Evolutionary conservation across 2,797 vertebrate genomes (phyloP).

Genomic region (Cossypha polioptera): DNA sequence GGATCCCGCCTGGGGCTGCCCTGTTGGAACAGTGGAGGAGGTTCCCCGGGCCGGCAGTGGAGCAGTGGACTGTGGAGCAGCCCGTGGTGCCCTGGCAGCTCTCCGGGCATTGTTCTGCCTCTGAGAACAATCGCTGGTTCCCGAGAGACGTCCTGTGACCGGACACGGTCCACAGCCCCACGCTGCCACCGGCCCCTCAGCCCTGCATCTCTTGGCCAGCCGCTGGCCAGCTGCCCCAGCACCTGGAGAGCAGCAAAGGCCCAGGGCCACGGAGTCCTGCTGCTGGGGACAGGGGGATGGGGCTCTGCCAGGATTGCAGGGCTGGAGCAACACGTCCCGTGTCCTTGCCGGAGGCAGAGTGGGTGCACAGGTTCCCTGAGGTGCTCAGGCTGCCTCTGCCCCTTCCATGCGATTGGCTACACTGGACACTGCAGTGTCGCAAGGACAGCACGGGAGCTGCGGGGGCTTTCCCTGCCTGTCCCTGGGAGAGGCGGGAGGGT

Average conservation of each 20-base stretch:
- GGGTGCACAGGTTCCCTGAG: background rate
- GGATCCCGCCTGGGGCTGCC: fast-evolving
- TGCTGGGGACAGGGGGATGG: background rate
- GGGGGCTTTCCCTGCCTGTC: background rate
- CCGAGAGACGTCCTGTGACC: background rate
- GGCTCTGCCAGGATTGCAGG: background rate
- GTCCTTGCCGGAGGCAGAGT: fast-evolving
- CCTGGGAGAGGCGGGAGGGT: background rate
- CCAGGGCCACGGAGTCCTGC: fast-evolving
- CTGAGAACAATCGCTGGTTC: background rate
- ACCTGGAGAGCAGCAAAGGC: background rate
- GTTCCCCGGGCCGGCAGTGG: background rate
- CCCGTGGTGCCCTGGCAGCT: conserved; percentile 46
- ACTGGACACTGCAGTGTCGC: fast-evolving
- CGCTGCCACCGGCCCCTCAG: background rate
- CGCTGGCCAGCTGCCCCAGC: background rate
- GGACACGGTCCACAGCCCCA: background rate
- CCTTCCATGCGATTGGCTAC: fast-evolving
- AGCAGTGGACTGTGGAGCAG: background rate
- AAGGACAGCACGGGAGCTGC: background rate
- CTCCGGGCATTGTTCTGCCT: conserved; percentile 39
- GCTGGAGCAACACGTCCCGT: fast-evolving
- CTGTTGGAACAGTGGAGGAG: background rate
- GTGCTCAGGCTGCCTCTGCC: background rate
- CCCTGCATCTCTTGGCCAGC: fast-evolving